phyloP scores from a whole-genome alignment of 2,113 vertebrate genomes.

The Campylorhamphus procurvoides region DNA sequence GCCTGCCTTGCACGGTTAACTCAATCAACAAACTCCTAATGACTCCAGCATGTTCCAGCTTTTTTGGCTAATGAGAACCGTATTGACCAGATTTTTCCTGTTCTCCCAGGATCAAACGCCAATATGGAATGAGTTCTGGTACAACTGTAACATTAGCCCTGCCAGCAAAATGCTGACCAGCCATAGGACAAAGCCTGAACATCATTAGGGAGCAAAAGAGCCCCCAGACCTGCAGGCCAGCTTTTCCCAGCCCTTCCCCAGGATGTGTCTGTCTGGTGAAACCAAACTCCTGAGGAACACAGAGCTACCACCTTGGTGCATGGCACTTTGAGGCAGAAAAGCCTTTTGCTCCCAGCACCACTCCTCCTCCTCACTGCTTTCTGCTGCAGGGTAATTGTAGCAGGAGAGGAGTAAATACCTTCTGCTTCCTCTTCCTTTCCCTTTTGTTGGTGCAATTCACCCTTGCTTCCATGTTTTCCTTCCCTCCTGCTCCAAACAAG shows the following conservation, averaged over 20 bases:
- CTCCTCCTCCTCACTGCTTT: neutral
- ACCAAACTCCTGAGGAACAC: neutral
- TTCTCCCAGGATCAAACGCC: slow-evolving; percentile 54
- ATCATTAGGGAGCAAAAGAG: neutral
- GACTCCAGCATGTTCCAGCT: slow-evolving; percentile 51
- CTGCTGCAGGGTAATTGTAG: slow-evolving; percentile 34
- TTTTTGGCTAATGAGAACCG: slow-evolving; percentile 51
- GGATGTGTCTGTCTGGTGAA: neutral
- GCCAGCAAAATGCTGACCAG: neutral
- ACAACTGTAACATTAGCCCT: slow-evolving; percentile 44
- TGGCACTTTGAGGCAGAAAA: neutral
- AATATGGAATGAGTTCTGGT: slow-evolving; percentile 52
- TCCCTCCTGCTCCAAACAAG: neutral
- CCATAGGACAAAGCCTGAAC: neutral
- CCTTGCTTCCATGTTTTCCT: neutral
- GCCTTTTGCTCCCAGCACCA: slow-evolving; percentile 8
- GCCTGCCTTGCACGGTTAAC: slow-evolving; percentile 56
- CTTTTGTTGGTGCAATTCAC: neutral
- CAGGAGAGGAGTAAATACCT: slow-evolving; percentile 21
- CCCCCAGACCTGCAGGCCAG: neutral
- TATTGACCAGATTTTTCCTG: slow-evolving; percentile 35
- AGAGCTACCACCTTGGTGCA: neutral
- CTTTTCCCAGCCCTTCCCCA: neutral
- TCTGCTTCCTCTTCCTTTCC: neutral
- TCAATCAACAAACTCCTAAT: slow-evolving; percentile 66